Base-by-base conservation (phyloP, 2,888 invertebrate genomes). In the Melolontha melolontha region DNA sequence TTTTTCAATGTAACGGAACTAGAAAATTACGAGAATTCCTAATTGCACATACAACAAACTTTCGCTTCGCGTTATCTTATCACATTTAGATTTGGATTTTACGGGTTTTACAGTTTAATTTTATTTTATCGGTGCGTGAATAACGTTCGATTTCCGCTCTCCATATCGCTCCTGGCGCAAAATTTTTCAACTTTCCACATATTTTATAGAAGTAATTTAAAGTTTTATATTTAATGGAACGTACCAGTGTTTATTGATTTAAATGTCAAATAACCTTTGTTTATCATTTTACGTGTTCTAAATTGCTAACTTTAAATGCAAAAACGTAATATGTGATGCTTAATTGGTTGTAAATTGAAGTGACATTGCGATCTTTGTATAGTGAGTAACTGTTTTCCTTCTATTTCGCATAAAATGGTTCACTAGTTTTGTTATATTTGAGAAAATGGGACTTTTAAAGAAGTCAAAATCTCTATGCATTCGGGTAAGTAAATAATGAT, bases 381-480 rank as follows among this genome's bases (percentile, higher is more conserved):
- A 14, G 51, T 51, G 29, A 51, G 5, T 34, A 34, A 34, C 6
- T 10, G 34, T 34, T 34, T 34, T 34, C 7, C 7, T 6, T 34
- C 2, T 12, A 29, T n/a, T 29, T 11, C 29, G 29, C 4, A n/a
- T 12, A 29, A n/a, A 29, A 10, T 29, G n/a, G 29, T 11, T 27
- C 12, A 8, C 10, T 34, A 6, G 8, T 11, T 27, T 27, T 17
- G 27, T 39, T 6, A 7, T 7, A 17, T 10, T 62, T 29, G 10
- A 11, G n/a, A 49, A 4, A 12, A 67, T 67, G 66, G 66, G 62
- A 10, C 22, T 67, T 5, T n/a, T 59, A 11, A 67, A 62, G 52
- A 67, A 67, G 50, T 59, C 66, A 1, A 67, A 67, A 51, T 59
- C 59, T 8, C 59, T 67, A 40, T 67, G 59, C 29, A 51, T 67